Base-by-base conservation (phyloP, 2,113 vertebrate genomes). In the Sturnira hondurensis region DNA sequence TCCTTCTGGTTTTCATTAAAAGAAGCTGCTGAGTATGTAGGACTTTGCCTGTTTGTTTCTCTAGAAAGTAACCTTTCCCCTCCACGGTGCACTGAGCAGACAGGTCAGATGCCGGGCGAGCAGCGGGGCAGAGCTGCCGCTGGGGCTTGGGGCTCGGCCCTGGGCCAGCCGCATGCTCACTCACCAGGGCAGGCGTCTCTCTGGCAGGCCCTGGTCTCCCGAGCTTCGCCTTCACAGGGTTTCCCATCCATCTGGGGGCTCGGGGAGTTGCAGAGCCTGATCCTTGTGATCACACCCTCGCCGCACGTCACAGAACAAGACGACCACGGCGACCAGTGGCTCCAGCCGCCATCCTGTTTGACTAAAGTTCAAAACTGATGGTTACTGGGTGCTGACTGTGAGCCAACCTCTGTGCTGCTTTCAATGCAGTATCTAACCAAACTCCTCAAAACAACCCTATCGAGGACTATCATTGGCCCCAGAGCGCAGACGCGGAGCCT, bases 251-350 rank as follows among this genome's bases (percentile, higher is more conserved):
- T 99, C 98, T 99, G 99, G 89, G 99, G 99, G 41, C 99, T 99
- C 70, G 99, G 99, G 31, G 99, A 99, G 98, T 99, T 99, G 96
- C 99, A 99, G 87, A 99, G 99, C 84, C 99, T 99, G 97, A 99
- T 99, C 95, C 99, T 99, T 58, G 99, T 99, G 97, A 99, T 99
- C 95, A 99, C 98, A 2, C 99, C 99, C 10, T 98, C 98, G 4
- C 99, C 99, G 65, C 99, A 99, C 16, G 99, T 99, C 94, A 99
- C 99, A 15, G 99, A 99, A 96, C 99, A 99, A 0, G 99, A 99
- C 0, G 99, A 99, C 99, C 99, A 99, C 0, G 99, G 99, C 1
- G 99, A 99, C 99, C 99, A 99, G 96, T 99, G 99, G 98, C 99
- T 99, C 99, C 99, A 99, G 80, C 99, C 99, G 41, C 99, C 99